Conservation (phyloP, 2,113 vertebrate species). For the Epinephelus cyanopodus region DNA sequence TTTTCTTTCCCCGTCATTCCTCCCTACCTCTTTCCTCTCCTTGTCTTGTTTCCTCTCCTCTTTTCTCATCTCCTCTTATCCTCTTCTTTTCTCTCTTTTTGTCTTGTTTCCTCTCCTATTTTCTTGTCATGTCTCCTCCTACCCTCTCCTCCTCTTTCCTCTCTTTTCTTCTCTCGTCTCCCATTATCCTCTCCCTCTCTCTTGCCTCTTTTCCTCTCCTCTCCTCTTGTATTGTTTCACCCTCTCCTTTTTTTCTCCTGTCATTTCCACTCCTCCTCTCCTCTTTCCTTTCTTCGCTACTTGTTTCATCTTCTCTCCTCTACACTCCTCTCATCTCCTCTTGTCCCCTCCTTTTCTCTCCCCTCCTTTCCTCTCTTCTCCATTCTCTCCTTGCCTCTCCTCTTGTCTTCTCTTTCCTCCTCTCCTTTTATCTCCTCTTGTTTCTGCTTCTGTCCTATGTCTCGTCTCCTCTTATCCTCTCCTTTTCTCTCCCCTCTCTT, state of each 20-base stretch:
- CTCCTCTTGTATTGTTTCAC: neutral
- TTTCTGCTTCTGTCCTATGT: neutral
- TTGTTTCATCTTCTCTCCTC: neutral
- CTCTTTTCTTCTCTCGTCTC: neutral
- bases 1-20: neutral
- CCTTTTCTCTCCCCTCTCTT: neutral
- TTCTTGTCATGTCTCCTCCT: neutral
- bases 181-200: neutral
- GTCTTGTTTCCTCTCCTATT: too few relatives aligned
- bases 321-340: neutral
- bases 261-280: neutral
- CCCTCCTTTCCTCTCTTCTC: too few relatives aligned
- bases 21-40: neutral
- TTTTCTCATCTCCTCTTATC: neutral
- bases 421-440: neutral
- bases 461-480: neutral
- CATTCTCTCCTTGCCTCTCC: neutral
- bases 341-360: neutral
- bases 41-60: neutral
- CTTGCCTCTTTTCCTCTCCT: neutral
- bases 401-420: neutral
- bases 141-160: neutral
- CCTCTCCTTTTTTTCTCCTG: neutral
- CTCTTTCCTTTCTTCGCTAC: neutral
- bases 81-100: neutral